phyloP scores from a whole-genome alignment of 2,113 vertebrate species.

The Melanostigma gelatinosum region DNA sequence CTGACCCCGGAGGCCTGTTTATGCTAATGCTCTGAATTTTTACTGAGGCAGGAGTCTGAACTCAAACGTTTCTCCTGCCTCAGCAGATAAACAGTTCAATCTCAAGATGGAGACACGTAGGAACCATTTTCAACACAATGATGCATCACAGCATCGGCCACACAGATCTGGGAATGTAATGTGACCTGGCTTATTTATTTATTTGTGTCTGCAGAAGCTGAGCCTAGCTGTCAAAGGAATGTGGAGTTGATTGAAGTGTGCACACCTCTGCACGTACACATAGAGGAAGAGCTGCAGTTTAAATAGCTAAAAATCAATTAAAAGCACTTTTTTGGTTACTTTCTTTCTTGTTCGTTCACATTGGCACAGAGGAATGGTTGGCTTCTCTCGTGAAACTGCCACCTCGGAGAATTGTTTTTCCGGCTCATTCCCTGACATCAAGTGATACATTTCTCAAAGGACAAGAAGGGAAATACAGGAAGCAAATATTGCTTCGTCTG shows the following conservation, averaged over 20 bases:
- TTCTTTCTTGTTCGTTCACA: conserved; percentile 12
- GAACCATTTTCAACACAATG: conserved; percentile 32
- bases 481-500: conserved; percentile 63
- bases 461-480: conserved; percentile 40
- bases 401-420: conserved; percentile 35
- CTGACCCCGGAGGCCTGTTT: conserved; percentile 23
- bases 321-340: conserved; percentile 4
- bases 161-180: conserved; percentile 33
- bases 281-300: neutral
- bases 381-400: conserved; percentile 22
- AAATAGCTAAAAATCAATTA: conserved; percentile 5
- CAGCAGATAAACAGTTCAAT: conserved; percentile 31
- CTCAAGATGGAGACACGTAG: conserved; percentile 12
- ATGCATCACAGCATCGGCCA: conserved; percentile 1
- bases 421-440: conserved; percentile 26
- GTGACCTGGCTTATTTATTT: conserved; percentile 12
- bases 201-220: conserved; percentile 8
- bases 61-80: conserved; percentile 17
- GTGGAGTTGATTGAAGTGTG: neutral
- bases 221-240: conserved; percentile 1
- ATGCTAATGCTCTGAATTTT: conserved; percentile 6
- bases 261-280: neutral
- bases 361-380: conserved; percentile 28
- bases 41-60: conserved; percentile 7
- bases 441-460: conserved; percentile 43